Base-by-base conservation (phyloP, 2,888 invertebrate genomes). In the Lepeophtheirus nordmannii region DNA sequence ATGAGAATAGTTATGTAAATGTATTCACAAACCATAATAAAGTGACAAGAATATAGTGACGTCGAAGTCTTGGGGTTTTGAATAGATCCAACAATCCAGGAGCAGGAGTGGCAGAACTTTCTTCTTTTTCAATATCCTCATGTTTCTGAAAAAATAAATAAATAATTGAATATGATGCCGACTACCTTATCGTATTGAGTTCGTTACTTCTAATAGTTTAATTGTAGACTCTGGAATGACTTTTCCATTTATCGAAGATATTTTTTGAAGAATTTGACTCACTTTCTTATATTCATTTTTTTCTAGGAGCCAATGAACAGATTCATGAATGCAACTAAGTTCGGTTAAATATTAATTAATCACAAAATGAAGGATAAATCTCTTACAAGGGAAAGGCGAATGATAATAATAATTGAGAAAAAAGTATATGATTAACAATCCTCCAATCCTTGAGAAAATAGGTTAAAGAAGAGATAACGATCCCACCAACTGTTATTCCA, bases 371-470 rank as follows among this genome's bases (percentile, higher is more conserved):
- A 30, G 30, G 9, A 58, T 17, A 58, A 17, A 17, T 59, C n/a
- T 17, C 22, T 59, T 59, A 59, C 60, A 14, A 59, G 20, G 60
- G 60, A 20, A 38, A 14, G 10, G 37, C n/a, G 1, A 59, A 17
- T 17, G 37, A 30, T 22, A 59, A 22, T 10, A 38, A 23, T 7
- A 30, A 9, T 57, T 57, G 57, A 10, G 57, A 9, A 5, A 11
- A 57, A 11, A 57, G 57, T 12, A 57, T 57, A 20, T 20, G 20
- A 23, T 57, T 57, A 10, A 57, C 11, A 8, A 57, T 57, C 5
- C 23, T 57, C 57, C 57, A 57, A 14, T 57, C 57, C n/a, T 57
- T 10, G 22, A 57, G n/a, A 23, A 57, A 57, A 14, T 57, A 57
- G 22, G 14, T 22, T n/a, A 23, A 20, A 20, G 22, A 57, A 57